Base-by-base conservation (phyloP, 2,888 invertebrate genomes). In the Schizaphis graminum region DNA sequence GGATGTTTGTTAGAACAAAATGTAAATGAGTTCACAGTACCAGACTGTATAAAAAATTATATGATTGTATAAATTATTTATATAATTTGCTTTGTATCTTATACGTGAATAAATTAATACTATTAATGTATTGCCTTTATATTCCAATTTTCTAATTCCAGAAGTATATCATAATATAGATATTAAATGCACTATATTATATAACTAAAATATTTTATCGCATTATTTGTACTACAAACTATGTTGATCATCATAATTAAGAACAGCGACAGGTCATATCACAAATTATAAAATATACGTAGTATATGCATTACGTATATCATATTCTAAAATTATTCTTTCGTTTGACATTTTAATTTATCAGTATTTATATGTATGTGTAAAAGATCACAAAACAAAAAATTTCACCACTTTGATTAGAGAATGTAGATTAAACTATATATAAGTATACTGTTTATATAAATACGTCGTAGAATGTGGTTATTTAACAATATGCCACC, bases 1-100 rank as follows among this genome's bases (percentile, higher is more conserved):
- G 98, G 97, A 0, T 97, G 98, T 95, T 96, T 97, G 91, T 96
- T 98, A 92, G 98, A 98, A 96, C 96, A 97, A 95, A 96, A 97
- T 95, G 95, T 95, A 28, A 96, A 96, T 92, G 95, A 95, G 86
- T 95, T 96, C 92, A 85, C 95, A 91, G 95, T 96, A 61, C 95
- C 96, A 13, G 77, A 95, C 28, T 95, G 95, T 92, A 89, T 95
- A 5, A 93, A 89, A 84, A 89, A 94, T 35, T 92, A 84, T 61
- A 94, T 94, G 94, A 90, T 89, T 57, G 56, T 67, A 47, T 49
- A 44, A 47, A 90, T 24, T 26, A 35, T 77, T 77, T 35, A 67
- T 67, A 77, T 35, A 8, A 77, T 77, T 77, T 77, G 35, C 7
- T 77, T 35, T 35, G n/a, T 11, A 61, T 67, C 28, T n/a, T 67